A percentile compares a stretch with the other conserved stretches of the same genome.
Conservation (phyloP, 2,888 invertebrate genomes). For the Rhagophthalmus giganteus region DNA sequence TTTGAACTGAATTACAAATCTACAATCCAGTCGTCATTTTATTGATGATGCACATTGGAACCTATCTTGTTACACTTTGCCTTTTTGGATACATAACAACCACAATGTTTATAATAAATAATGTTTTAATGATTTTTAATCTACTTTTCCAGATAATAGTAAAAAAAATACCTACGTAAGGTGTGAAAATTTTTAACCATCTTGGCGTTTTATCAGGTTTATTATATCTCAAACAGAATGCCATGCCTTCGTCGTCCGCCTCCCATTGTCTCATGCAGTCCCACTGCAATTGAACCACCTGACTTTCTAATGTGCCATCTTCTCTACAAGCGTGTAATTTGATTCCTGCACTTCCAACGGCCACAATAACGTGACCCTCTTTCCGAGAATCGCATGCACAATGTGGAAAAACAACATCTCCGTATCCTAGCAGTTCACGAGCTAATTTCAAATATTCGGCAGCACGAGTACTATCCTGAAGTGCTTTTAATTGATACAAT, state of each 20-base stretch:
- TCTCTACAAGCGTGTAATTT: constrained; percentile 84
- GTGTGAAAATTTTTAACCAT: constrained; percentile 85
- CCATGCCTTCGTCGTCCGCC: constrained; percentile 89
- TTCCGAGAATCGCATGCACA: constrained; percentile 89
- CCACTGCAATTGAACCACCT: constrained; percentile 82
- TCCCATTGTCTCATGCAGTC: constrained; percentile 81
- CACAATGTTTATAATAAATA: too few species aligned
- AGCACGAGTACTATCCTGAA: constrained; percentile 88
- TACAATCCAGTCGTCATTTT: too few species aligned
- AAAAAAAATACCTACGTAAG: constrained; percentile 73
- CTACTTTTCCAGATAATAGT: too few species aligned
- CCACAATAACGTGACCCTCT: constrained; percentile 73
- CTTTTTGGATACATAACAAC: too few species aligned
- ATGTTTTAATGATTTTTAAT: too few species aligned
- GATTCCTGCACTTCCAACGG: constrained; percentile 63
- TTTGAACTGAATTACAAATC: too few species aligned
- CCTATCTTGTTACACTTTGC: too few species aligned
- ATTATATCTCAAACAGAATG: constrained; percentile 86
- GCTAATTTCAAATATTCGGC: constrained; percentile 84
- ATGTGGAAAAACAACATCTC: constrained; percentile 92
- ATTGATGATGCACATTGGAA: too few species aligned
- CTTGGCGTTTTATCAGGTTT: constrained; percentile 78
- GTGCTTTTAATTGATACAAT: constrained; percentile 92
- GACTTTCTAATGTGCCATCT: constrained; percentile 74
- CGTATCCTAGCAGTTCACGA: constrained; percentile 88